Conservation (phyloP, 2,113 vertebrate genomes). For the Pseudorhombus dupliciocellatus region DNA sequence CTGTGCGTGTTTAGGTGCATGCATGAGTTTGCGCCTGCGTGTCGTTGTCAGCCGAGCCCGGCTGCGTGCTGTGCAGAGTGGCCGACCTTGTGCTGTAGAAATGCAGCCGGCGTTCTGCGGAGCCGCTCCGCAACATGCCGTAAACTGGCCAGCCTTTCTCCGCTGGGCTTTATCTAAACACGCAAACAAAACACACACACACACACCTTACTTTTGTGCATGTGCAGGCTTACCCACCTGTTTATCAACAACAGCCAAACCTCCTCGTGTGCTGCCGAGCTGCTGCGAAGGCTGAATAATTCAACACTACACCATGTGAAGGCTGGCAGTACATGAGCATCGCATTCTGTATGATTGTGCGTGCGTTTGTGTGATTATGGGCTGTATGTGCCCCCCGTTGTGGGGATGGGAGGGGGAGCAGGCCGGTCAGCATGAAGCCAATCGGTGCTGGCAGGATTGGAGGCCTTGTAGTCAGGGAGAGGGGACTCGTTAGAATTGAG, state of each 20-base stretch:
- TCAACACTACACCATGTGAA: conserved; percentile 61
- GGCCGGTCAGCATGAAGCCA: conserved; percentile 68
- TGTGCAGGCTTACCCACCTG: conserved; percentile 51
- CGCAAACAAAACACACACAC: conserved; percentile 9
- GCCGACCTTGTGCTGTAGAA: conserved; percentile 59
- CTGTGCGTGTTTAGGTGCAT: conserved; percentile 14
- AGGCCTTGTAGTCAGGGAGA: conserved; percentile 67
- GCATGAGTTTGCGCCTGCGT: conserved; percentile 15
- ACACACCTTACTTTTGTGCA: conserved; percentile 10
- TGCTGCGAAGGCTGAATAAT: conserved; percentile 74
- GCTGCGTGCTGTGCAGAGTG: conserved; percentile 25
- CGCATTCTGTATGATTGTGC: conserved; percentile 37
- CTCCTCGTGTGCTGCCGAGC: conserved; percentile 18
- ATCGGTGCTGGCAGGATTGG: conserved; percentile 69
- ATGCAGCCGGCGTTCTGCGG: conserved; percentile 34
- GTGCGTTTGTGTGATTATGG: conserved; percentile 39
- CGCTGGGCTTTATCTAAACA: conserved; percentile 26
- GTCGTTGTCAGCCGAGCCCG: conserved; percentile 14
- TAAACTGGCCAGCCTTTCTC: conserved; percentile 33
- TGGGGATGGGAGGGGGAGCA: conserved; percentile 30
- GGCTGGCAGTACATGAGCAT: conserved; percentile 40
- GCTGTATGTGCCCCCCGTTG: conserved; percentile 24
- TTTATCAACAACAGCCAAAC: conserved; percentile 49
- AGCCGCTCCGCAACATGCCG: conserved; percentile 29
- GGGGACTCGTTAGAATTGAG: conserved; percentile 66